A percentile compares a stretch with the other conserved stretches of the same genome.
phyloP scores from a whole-genome alignment of 2,797 vertebrate genomes.

The Cossypha dichroa region DNA sequence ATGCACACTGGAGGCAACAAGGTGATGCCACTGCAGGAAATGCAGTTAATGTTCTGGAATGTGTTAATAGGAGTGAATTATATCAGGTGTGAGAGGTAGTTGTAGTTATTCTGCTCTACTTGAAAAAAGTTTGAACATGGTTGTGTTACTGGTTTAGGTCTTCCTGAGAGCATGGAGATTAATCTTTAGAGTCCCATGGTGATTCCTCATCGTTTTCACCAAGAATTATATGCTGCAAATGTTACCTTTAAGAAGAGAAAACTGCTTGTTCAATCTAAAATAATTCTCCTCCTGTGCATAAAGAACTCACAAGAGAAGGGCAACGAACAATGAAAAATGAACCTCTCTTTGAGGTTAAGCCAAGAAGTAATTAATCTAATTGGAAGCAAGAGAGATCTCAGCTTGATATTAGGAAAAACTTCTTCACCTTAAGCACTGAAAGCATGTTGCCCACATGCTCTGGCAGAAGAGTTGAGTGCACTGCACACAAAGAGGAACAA shows the following conservation, averaged over 20 bases:
- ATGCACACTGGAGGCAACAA: not conserved
- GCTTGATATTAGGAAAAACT: not conserved
- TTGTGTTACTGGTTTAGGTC: not conserved
- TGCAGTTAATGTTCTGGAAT: not conserved
- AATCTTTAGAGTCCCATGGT: not conserved
- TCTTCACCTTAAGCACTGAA: not conserved
- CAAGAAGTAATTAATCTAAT: slow-evolving; percentile 6
- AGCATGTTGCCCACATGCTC: not conserved
- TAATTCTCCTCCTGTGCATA: not conserved
- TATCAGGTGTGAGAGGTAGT: accelerated
- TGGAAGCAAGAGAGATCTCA: not conserved
- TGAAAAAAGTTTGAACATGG: not conserved
- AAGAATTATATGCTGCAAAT: not conserved
- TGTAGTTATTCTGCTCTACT: not conserved
- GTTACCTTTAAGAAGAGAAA: not conserved
- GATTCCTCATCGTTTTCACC: not conserved
- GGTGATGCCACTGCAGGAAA: not conserved
- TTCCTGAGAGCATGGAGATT: not conserved
- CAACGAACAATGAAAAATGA: not conserved
- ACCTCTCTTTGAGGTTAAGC: not conserved
- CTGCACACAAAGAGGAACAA: not conserved
- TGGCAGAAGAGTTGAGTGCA: not conserved
- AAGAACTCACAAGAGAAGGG: not conserved
- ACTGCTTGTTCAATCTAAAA: not conserved
- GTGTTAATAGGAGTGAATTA: not conserved